phyloP scores from a whole-genome alignment of 2,797 vertebrate genomes.

The Poecilia gillii region DNA sequence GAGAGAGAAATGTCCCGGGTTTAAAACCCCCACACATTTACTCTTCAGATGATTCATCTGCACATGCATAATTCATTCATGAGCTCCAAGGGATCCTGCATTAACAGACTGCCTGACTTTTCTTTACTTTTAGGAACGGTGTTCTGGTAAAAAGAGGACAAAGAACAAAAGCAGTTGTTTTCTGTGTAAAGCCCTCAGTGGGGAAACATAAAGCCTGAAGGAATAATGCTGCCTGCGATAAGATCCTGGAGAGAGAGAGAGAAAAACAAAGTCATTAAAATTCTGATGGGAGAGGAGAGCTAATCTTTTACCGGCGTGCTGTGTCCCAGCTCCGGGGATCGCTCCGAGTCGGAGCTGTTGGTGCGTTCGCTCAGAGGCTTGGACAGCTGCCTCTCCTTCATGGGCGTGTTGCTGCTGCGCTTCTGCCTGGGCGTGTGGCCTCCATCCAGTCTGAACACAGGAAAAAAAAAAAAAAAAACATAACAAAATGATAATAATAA shows the following conservation, averaged over 20 bases:
- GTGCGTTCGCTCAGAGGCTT: slow-evolving; percentile 91
- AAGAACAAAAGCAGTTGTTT: slow-evolving; percentile 31
- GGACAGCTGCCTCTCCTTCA: slow-evolving; percentile 92
- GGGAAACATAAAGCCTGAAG: neutral
- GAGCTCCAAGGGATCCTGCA: slow-evolving; percentile 46
- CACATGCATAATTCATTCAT: slow-evolving; percentile 72
- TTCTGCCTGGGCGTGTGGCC: slow-evolving; percentile 87
- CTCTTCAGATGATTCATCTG: slow-evolving; percentile 62
- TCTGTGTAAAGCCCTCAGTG: slow-evolving; percentile 24
- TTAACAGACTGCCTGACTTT: slow-evolving; percentile 41
- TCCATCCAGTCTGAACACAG: slow-evolving; percentile 81
- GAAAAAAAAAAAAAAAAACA: too few relatives aligned
- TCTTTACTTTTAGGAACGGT: slow-evolving; percentile 46
- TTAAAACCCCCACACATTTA: slow-evolving; percentile 35
- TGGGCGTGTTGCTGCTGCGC: slow-evolving; percentile 87
- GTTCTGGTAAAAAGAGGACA: neutral
- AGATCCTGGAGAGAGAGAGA: slow-evolving; percentile 6
- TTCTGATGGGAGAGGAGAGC: neutral
- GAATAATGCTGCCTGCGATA: neutral
- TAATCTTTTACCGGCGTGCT: slow-evolving; percentile 83
- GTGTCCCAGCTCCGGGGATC: slow-evolving; percentile 90
- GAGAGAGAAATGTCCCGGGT: neutral
- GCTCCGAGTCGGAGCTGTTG: slow-evolving; percentile 95
- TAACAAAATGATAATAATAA: neutral
- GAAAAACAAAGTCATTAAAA: neutral